A percentile compares a stretch with the other conserved stretches of the same genome.
Evolutionary conservation across 2,113 vertebrate species (phyloP).

Genomic region (Sinosuthora webbiana): DNA sequence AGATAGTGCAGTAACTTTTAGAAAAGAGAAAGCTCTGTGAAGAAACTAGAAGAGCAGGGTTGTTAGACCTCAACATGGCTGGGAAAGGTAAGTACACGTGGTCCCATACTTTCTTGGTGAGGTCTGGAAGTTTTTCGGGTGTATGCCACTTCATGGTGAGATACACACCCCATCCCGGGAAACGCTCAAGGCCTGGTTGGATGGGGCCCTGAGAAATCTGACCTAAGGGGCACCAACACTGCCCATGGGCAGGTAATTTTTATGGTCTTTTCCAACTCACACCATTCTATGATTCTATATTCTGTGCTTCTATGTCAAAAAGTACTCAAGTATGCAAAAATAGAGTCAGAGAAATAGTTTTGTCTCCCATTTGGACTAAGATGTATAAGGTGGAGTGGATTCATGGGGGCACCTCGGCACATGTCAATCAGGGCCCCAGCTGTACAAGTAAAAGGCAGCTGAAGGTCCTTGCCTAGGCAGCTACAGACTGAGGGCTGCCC

Average conservation of each 20-base stretch:
- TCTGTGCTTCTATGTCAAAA: neutral
- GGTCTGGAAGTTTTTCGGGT: neutral
- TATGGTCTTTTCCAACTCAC: neutral
- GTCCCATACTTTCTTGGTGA: neutral
- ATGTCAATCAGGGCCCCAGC: accelerated
- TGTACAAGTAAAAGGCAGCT: neutral
- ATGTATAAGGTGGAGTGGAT: neutral
- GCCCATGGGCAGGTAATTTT: neutral
- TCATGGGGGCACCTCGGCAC: accelerated
- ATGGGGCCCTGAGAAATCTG: neutral
- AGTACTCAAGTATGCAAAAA: neutral
- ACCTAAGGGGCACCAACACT: neutral
- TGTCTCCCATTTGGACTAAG: neutral
- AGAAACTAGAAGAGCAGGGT: neutral
- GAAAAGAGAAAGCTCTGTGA: neutral
- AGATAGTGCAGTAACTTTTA: neutral
- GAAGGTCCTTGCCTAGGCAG: neutral
- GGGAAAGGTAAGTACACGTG: neutral
- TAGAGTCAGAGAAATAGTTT: neutral
- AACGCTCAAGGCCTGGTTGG: neutral
- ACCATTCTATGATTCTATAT: neutral
- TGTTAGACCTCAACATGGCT: neutral
- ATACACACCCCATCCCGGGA: neutral
- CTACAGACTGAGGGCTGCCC: neutral
- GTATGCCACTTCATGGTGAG: neutral